A percentile compares a stretch with the other conserved stretches of the same genome.
Evolutionary conservation across 2,888 invertebrate species (phyloP).

Genomic region (Heterodera filipjevi): DNA sequence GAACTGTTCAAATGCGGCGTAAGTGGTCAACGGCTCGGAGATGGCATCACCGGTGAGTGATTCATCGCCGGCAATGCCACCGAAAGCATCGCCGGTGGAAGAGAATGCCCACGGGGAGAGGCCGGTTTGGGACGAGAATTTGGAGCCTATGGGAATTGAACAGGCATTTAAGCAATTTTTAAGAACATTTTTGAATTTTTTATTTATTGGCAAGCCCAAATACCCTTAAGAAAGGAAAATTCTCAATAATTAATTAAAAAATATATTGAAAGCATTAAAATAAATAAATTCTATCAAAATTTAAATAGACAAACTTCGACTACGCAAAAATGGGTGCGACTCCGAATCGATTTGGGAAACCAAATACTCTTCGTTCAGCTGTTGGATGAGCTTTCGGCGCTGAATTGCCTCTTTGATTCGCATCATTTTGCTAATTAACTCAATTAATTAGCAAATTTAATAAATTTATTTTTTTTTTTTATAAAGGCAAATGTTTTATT

Average conservation of each 20-base stretch:
- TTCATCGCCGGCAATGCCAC: neutral
- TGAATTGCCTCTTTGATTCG: constrained; percentile 62
- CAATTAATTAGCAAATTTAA: no score
- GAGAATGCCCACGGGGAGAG: neutral
- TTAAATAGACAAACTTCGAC: neutral
- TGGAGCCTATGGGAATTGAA: neutral
- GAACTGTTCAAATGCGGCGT: constrained; percentile 7
- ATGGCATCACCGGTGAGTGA: neutral
- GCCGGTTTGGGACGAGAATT: constrained; percentile 4
- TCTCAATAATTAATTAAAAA: neutral
- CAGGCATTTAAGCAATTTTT: no score
- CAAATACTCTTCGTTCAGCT: constrained; percentile 58
- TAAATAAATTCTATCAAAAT: neutral
- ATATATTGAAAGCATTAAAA: neutral
- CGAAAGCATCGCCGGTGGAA: neutral
- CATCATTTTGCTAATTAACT: constrained; percentile 51
- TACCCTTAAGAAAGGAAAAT: no score
- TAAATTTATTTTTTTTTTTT: no score
- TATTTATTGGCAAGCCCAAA: no score
- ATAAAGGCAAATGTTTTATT: no score
- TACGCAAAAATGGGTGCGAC: neutral
- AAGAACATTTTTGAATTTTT: no score
- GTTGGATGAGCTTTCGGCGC: constrained; percentile 57
- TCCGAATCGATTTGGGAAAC: neutral
- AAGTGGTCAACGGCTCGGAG: constrained; percentile 2